Evolutionary conservation across 1,140 invertebrate species (phyloP).

Genomic region (Notospermus geniculatus): DNA sequence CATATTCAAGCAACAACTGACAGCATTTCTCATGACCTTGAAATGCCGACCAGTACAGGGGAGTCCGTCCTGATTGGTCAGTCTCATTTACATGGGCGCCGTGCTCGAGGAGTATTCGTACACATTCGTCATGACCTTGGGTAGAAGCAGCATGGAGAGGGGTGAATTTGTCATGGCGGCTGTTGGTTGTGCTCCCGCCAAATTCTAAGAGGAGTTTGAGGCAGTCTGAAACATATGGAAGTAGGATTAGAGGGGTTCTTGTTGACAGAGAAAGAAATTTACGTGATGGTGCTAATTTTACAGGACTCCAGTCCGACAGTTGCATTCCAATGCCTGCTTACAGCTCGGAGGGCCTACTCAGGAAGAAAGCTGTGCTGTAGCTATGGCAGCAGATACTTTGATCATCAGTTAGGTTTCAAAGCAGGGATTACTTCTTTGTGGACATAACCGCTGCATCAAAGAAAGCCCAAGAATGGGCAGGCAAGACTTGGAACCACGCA

Average conservation of each 20-base stretch:
- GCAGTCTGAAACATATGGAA: conserved; percentile 42
- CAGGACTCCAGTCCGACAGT: too few relatives aligned
- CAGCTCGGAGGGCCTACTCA: too few relatives aligned
- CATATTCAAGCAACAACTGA: conserved; percentile 35
- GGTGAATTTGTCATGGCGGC: conserved; percentile 38
- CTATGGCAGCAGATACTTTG: too few relatives aligned
- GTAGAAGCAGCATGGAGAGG: conserved; percentile 44
- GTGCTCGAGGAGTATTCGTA: conserved; percentile 36
- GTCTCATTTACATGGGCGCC: conserved; percentile 37
- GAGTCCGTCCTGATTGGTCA: conserved; percentile 37
- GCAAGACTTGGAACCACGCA: too few relatives aligned
- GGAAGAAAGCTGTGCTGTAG: too few relatives aligned
- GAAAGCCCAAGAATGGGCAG: too few relatives aligned
- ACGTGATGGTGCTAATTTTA: neutral
- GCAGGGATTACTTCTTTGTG: too few relatives aligned
- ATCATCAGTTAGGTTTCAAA: too few relatives aligned
- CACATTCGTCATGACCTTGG: conserved; percentile 36
- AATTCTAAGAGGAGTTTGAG: conserved; percentile 41
- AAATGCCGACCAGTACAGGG: conserved; percentile 42
- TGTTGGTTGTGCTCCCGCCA: conserved; percentile 36
- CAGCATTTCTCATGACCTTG: conserved; percentile 40
- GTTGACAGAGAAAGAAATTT: conserved; percentile 8
- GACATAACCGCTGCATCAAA: too few relatives aligned
- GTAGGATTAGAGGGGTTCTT: too few relatives aligned
- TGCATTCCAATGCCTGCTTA: neutral